Conservation (phyloP, 1,140 invertebrate species). For the Cepaea nemoralis region DNA sequence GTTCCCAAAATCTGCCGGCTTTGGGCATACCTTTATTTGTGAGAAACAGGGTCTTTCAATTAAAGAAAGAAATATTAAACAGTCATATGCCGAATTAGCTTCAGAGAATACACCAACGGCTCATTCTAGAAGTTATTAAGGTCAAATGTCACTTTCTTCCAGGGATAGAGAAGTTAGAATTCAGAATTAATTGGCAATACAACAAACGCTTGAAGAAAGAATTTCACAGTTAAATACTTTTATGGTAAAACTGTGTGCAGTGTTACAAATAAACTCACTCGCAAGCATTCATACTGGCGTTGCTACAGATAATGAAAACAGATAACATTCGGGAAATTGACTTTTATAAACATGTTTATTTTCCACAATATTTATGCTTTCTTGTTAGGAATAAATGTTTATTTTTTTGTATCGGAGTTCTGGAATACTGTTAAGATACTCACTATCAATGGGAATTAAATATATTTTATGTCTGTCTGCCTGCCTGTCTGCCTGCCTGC, state of each 20-base stretch:
- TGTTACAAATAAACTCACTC: background rate
- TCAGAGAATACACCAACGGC: background rate
- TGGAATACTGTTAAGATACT: no score
- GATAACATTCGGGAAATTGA: background rate
- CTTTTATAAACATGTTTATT: background rate
- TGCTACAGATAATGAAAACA: background rate
- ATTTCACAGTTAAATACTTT: background rate
- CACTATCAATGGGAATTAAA: no score
- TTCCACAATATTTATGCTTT: background rate
- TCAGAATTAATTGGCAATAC: background rate
- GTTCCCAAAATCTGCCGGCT: background rate
- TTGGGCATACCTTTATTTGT: background rate
- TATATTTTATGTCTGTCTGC: no score
- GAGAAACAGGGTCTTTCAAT: background rate
- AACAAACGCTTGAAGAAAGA: background rate
- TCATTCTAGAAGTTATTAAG: background rate
- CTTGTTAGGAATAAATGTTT: no score
- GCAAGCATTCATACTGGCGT: background rate
- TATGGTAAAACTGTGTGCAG: background rate
- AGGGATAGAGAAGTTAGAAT: background rate
- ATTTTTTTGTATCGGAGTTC: no score
- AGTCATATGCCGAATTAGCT: conserved; percentile 16
- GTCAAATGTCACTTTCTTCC: background rate
- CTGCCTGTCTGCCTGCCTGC: no score
- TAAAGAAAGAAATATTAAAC: background rate